phyloP scores from a whole-genome alignment of 2,888 invertebrate species.

The Drosophila fungiperda region DNA sequence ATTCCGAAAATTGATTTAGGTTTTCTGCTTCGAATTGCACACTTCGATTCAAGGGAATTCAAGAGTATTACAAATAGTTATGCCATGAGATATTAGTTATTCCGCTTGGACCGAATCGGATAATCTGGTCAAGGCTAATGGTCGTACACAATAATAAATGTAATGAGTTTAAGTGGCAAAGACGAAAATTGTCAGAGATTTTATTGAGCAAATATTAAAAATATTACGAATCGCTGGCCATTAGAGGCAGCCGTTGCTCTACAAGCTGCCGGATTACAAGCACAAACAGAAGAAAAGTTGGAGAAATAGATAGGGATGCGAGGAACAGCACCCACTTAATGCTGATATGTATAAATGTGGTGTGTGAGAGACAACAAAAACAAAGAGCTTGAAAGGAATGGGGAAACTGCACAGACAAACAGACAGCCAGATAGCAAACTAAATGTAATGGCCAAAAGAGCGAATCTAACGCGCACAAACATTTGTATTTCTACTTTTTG shows the following conservation, averaged over 20 bases:
- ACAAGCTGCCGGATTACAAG: conserved; percentile 34
- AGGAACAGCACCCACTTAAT: conserved; percentile 63
- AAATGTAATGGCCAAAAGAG: conserved; percentile 73
- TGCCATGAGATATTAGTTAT: conserved; percentile 10
- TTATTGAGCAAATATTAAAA: conserved; percentile 81
- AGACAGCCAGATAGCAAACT: conserved; percentile 55
- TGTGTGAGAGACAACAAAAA: conserved; percentile 23
- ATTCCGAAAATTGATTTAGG: neutral
- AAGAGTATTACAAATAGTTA: neutral
- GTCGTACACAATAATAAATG: conserved; percentile 70
- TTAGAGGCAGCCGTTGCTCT: conserved; percentile 71
- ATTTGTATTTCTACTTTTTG: conserved; percentile 51
- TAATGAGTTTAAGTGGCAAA: conserved; percentile 75
- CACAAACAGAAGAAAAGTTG: conserved; percentile 24
- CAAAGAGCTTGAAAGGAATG: neutral
- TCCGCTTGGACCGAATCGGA: conserved; percentile 33
- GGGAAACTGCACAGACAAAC: conserved; percentile 11
- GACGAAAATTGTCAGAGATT: conserved; percentile 74
- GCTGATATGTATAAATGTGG: conserved; percentile 68
- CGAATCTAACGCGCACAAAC: conserved; percentile 58
- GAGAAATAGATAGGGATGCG: conserved; percentile 25
- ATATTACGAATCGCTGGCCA: conserved; percentile 79
- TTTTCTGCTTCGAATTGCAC: no score
- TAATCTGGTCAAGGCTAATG: conserved; percentile 42
- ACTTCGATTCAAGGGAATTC: neutral